These are phyloP conservation scores for Copsychus sechellarum DNA, from an alignment of 2,113 vertebrate species.

Conservation along the genomic window DNA sequence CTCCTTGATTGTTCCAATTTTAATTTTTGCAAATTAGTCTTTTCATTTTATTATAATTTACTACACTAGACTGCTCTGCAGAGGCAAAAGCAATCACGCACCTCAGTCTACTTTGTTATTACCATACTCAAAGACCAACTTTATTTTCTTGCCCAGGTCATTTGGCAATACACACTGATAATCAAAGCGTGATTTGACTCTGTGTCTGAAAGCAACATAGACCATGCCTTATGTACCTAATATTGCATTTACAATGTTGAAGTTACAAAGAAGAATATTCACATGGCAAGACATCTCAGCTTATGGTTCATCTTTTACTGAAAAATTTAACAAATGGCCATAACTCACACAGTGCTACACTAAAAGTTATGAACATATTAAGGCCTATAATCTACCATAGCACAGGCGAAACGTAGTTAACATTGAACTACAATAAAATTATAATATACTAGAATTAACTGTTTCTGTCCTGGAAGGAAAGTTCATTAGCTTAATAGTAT, in stretches of 20 bases:
- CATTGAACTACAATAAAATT: constrained; percentile 40
- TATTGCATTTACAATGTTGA: neutral
- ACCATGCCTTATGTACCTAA: neutral
- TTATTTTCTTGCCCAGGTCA: neutral
- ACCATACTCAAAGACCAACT: neutral
- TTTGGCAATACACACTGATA: neutral
- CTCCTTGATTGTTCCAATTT: neutral
- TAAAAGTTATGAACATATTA: neutral
- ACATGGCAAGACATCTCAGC: neutral
- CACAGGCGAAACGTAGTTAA: constrained; percentile 6
- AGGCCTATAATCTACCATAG: constrained; percentile 15
- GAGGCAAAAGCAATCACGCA: neutral
- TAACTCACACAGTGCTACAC: neutral
- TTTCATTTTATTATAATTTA: neutral
- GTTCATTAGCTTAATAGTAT: constrained; percentile 27
- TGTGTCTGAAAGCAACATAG: neutral
- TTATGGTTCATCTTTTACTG: neutral
- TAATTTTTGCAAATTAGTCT: neutral
- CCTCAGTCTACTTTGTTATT: neutral
- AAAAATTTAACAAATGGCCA: neutral
- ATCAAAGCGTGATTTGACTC: neutral
- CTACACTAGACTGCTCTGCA: neutral
- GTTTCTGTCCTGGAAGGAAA: constrained; percentile 60
- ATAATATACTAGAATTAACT: constrained; percentile 52
- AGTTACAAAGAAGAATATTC: neutral